phyloP scores from a whole-genome alignment of 2,797 vertebrate genomes.

The Menidia menidia region DNA sequence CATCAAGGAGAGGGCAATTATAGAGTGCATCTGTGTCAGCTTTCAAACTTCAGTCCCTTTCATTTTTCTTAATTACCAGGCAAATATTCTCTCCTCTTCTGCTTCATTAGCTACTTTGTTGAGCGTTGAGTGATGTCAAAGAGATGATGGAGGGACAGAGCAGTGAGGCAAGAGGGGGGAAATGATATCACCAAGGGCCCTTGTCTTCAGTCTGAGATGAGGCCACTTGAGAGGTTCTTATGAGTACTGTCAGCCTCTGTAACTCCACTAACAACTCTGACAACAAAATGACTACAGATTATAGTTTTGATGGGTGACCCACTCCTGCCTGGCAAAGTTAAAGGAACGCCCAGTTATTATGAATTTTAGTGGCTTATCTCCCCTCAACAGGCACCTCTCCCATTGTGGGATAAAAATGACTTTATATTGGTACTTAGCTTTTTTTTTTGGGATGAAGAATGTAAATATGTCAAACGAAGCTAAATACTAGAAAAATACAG shows the following conservation, averaged over 20 bases:
- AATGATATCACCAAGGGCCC: constrained; percentile 64
- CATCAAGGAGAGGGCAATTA: constrained; percentile 80
- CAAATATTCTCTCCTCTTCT: constrained; percentile 78
- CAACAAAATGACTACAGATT: constrained; percentile 70
- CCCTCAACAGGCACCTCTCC: constrained; percentile 52
- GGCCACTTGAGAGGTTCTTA: constrained; percentile 62
- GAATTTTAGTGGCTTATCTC: constrained; percentile 74
- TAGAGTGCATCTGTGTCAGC: constrained; percentile 70
- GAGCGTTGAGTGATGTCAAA: constrained; percentile 82
- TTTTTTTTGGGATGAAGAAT: constrained; percentile 72
- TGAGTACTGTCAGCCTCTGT: constrained; percentile 56
- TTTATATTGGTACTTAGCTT: constrained; percentile 56
- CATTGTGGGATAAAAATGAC: constrained; percentile 57
- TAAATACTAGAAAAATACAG: constrained; percentile 40
- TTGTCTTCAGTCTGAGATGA: constrained; percentile 68
- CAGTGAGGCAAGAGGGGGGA: constrained; percentile 56
- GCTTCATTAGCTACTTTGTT: constrained; percentile 86
- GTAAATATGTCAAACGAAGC: constrained; percentile 55
- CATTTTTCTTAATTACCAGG: constrained; percentile 86
- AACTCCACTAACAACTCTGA: constrained; percentile 68
- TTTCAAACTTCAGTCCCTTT: constrained; percentile 78
- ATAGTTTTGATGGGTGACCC: constrained; percentile 71
- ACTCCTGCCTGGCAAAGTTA: constrained; percentile 65
- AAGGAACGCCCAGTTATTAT: constrained; percentile 63
- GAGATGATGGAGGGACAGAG: constrained; percentile 81